Evolutionary conservation across 2,113 vertebrate genomes (phyloP), one percentile per base, ranked within the genome.

Genomic region (Pungitius pungitius): DNA sequence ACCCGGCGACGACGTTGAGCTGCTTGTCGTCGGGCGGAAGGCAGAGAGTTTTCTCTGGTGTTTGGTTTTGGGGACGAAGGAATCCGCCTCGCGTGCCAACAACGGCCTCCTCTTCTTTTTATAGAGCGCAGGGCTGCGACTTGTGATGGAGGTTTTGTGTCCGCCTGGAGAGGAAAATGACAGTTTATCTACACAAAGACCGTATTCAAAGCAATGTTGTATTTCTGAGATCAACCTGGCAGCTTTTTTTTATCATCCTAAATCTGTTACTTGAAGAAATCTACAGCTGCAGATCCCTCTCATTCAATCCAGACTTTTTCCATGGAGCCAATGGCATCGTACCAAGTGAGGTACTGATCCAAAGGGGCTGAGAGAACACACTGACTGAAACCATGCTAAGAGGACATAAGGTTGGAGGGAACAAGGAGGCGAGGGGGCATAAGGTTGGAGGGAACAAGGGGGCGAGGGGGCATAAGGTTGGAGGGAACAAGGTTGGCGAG

Each of bases 1-100:
- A 43, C 80, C 77, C 11, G 2, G 59, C 47, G 6, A 40, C 87
- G 88, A 89, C 89, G 80, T 88, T 81, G 84, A 77, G 80, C 69
- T 69, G 78, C 13, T 73, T 73, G 27, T 80, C 51, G 26, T 61
- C 24, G 67, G 49, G 52, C 35, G 67, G 74, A 43, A 76, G 43
- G 64, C 39, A 6, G 49, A 30, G 52, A 62, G 52, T 40, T 80
- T 69, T 71, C 62, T 60, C 62, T 51, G 51, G 69, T 67, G 73
- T 85, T 86, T 77, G 55, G 24, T n/a, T 79, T 83, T 79, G 70
- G 24, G 58, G 12, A 40, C 13, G 49, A 37, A 56, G 30, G 59
- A 76, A 69, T 24, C 57, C 62, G 55, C 1, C 35, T 70, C 51
- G 24, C 3, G 42, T 69, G 63, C 77, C 78, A 69, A 4, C 22